Conservation (phyloP, 2,113 vertebrate genomes). For the Megaceryle torquata region DNA sequence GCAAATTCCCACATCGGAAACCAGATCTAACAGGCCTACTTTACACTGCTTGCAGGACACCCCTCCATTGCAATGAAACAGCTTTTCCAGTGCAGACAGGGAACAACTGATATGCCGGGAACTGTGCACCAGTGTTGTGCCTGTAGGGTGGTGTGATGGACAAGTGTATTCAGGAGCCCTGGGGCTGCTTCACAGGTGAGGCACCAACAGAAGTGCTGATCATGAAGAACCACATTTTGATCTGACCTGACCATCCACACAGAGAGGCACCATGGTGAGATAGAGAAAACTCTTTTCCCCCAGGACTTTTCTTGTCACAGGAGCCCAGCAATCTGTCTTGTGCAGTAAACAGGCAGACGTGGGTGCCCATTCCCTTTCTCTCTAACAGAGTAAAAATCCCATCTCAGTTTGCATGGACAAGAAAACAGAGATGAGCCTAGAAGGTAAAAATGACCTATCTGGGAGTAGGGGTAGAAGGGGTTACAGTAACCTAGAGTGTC, state of each 20-base stretch:
- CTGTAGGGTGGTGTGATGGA: fast-evolving
- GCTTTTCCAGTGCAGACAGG: background rate
- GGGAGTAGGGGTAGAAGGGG: background rate
- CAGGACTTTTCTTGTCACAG: background rate
- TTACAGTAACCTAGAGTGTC: background rate
- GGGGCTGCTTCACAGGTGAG: background rate
- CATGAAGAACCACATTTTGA: background rate
- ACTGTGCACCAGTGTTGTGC: fast-evolving
- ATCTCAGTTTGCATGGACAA: background rate
- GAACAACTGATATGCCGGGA: background rate
- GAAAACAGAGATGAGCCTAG: background rate
- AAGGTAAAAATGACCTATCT: constrained; percentile 17
- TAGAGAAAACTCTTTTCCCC: background rate
- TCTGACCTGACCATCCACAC: background rate
- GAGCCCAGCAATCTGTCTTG: background rate
- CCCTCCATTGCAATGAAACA: fast-evolving
- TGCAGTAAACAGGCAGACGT: background rate
- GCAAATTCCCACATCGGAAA: background rate
- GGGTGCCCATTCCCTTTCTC: background rate
- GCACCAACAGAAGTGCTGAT: background rate
- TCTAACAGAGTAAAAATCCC: background rate
- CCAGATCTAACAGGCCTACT: background rate
- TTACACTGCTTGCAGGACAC: background rate
- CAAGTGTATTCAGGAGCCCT: background rate
- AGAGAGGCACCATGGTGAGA: background rate